Percentiles rank a stretch among this genome's conserved stretches.
phyloP scores from a whole-genome alignment of 1,140 invertebrate species.

The Drosophila carrolli region DNA sequence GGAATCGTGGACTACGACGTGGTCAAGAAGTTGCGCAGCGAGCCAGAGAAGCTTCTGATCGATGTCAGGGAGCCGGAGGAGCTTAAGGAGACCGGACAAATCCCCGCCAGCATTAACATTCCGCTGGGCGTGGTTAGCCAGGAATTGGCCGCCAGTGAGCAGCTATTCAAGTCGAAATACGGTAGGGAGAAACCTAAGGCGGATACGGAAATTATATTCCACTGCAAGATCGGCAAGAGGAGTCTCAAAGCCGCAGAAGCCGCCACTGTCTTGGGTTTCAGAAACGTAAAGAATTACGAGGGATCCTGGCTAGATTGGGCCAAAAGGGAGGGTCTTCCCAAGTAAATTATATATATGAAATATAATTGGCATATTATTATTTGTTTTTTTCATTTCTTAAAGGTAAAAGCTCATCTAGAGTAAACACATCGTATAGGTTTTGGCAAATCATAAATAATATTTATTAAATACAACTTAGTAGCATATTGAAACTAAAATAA shows the following conservation, averaged over 20 bases:
- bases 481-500: background rate
- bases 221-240: slow-evolving; percentile 87
- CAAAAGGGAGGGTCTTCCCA: slow-evolving; percentile 85
- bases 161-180: slow-evolving; percentile 85
- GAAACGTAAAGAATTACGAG: slow-evolving; percentile 84
- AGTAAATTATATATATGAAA: slow-evolving; percentile 21
- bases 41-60: slow-evolving; percentile 86
- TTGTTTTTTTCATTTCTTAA: background rate
- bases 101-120: slow-evolving; percentile 90
- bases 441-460: slow-evolving; percentile 9
- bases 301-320: slow-evolving; percentile 85
- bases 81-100: slow-evolving; percentile 87
- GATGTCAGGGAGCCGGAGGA: slow-evolving; percentile 89
- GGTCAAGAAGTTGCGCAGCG: slow-evolving; percentile 84
- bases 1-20: slow-evolving; percentile 85
- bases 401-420: background rate
- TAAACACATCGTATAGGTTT: background rate
- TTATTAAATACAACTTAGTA: slow-evolving; percentile 37
- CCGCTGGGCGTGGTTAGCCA: slow-evolving; percentile 86
- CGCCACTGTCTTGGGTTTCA: slow-evolving; percentile 86
- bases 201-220: slow-evolving; percentile 87
- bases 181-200: slow-evolving; percentile 85
- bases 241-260: slow-evolving; percentile 86
- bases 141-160: slow-evolving; percentile 64
- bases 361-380: background rate